Evolutionary conservation across 2,797 vertebrate species (phyloP).

Genomic region (Aratinga solstitialis): DNA sequence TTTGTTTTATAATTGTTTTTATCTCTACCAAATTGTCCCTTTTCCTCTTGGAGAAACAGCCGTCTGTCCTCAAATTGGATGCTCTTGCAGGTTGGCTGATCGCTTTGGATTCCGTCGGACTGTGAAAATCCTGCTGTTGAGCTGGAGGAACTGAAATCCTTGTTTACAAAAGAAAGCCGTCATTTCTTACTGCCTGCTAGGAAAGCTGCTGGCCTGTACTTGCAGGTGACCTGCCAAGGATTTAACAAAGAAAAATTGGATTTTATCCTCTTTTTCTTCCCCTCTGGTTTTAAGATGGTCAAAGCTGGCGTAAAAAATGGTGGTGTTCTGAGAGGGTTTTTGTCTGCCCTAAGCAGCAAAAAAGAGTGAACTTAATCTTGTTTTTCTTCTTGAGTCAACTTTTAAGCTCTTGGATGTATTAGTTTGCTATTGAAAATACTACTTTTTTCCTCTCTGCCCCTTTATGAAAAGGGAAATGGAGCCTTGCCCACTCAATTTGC

Average conservation of each 20-base stretch:
- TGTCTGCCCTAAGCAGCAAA: slow-evolving; percentile 13
- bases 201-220: slow-evolving; percentile 22
- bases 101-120: not conserved
- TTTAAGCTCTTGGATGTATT: slow-evolving; percentile 2
- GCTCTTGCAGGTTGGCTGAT: slow-evolving; percentile 8
- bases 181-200: slow-evolving; percentile 26
- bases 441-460: not conserved
- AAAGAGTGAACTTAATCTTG: slow-evolving; percentile 30
- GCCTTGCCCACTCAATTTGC: not conserved
- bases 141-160: slow-evolving; percentile 30
- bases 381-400: slow-evolving; percentile 34
- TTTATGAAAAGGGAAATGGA: not conserved
- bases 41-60: not conserved
- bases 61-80: not conserved
- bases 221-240: slow-evolving; percentile 51
- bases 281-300: slow-evolving; percentile 35
- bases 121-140: slow-evolving; percentile 31
- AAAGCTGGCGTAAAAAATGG: slow-evolving; percentile 51
- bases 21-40: not conserved
- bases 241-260: slow-evolving; percentile 44
- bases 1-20: not conserved
- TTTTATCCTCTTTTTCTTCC: slow-evolving; percentile 18
- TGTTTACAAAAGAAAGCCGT: slow-evolving; percentile 35
- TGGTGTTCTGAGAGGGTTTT: slow-evolving; percentile 27
- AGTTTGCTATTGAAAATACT: not conserved